phyloP scores from a whole-genome alignment of 2,113 vertebrate species.

The Ranitomeya imitator region DNA sequence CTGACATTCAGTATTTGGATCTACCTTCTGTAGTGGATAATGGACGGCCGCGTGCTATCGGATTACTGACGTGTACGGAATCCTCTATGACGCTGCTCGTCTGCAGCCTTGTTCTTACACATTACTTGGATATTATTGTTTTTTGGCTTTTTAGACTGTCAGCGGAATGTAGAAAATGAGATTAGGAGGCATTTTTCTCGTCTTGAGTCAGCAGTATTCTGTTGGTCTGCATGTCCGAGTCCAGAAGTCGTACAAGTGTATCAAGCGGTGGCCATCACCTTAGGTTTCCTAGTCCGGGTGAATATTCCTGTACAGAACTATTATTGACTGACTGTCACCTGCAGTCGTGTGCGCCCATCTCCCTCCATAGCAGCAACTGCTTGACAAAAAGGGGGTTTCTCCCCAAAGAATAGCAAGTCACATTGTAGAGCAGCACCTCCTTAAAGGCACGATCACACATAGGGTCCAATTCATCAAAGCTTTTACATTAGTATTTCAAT shows the following conservation, averaged over 20 bases:
- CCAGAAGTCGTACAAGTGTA: neutral
- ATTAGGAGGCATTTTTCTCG: neutral
- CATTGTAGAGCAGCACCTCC: neutral
- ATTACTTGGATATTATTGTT: neutral
- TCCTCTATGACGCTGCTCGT: neutral
- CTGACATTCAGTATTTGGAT: neutral
- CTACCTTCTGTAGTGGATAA: too few relatives aligned
- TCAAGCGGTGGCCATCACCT: neutral
- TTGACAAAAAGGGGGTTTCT: neutral
- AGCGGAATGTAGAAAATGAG: slow-evolving; percentile 4
- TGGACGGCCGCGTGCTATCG: too few relatives aligned
- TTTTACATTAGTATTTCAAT: too few relatives aligned
- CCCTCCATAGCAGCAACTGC: neutral
- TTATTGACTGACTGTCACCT: neutral
- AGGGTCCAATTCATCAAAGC: too few relatives aligned
- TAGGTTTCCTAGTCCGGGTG: neutral
- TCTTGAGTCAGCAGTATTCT: neutral
- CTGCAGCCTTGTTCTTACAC: neutral
- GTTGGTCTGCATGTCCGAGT: neutral
- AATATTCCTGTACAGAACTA: slow-evolving; percentile 5
- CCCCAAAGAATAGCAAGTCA: neutral
- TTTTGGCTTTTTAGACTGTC: neutral
- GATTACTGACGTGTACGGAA: too few relatives aligned
- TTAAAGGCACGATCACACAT: neutral
- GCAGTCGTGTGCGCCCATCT: neutral